A percentile compares a stretch with the other conserved stretches of the same genome.
Evolutionary conservation across 2,797 vertebrate species (phyloP).

Genomic region (Pyrrhura leucotis): DNA sequence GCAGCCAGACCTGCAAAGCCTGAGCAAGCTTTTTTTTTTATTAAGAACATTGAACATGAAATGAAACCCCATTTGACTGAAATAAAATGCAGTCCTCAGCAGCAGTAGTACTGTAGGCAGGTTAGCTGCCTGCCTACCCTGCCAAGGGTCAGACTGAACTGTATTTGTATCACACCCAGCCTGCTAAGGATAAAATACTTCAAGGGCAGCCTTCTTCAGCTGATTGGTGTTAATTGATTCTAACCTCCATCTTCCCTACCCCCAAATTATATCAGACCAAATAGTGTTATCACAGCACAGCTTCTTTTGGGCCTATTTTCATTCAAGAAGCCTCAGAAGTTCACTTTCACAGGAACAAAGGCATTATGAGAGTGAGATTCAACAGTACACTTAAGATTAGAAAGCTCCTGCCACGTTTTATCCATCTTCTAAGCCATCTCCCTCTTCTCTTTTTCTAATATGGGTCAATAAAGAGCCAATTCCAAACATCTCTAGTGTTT

Average conservation of each 20-base stretch:
- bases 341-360: neutral
- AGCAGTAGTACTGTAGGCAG: neutral
- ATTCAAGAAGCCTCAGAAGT: neutral
- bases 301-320: neutral
- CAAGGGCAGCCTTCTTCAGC: neutral
- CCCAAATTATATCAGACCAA: neutral
- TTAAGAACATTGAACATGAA: slow-evolving; percentile 34
- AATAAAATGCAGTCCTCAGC: neutral
- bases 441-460: neutral
- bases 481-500: neutral
- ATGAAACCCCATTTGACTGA: neutral
- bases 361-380: neutral
- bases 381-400: neutral
- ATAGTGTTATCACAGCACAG: neutral
- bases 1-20: slow-evolving; percentile 2
- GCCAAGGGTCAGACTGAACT: neutral
- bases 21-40: slow-evolving; percentile 43
- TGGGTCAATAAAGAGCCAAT: neutral
- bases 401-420: neutral
- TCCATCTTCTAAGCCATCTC: neutral
- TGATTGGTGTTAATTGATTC: neutral
- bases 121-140: neutral
- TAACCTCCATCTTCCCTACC: neutral
- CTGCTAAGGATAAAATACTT: neutral
- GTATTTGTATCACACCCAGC: neutral